Evolutionary conservation across 1,140 invertebrate species (phyloP), one percentile per base, ranked within the genome.

Genomic region (Lineus longissimus): DNA sequence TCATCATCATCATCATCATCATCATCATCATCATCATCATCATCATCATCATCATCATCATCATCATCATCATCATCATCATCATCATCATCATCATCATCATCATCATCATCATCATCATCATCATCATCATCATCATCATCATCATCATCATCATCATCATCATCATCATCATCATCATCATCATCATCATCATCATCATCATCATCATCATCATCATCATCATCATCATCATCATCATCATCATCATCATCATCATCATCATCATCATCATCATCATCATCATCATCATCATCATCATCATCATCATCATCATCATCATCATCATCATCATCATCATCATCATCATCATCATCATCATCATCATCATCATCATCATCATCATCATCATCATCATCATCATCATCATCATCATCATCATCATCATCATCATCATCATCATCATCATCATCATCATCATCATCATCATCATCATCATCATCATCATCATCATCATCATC

Each of bases 21-120:
- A 2, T 65, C 75, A 51, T 76, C 63, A 19, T 69, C 62, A 63
- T 63, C 62, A 61, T 62, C 62, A 63, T 63, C 62, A 63, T 63
- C 60, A 65, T 9, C 27, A 30, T 63, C 22, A 45, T 62, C 59
- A 63, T 23, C 60, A 64, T 64, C 62, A 63, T 63, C 62, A 63
- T 63, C 59, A 63, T 63, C 62, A 63, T 64, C 62, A 63, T 63
- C 62, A 61, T 62, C 62, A 63, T 63, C 62, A 63, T 63, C 60
- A 63, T 63, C 61, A 63, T 62, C 30, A 9, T 9, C 27, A 65
- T 9, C 27, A 30, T 63, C 22, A 45, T 62, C 59, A 63, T 23
- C 60, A 64, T 64, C 62, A 63, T 63, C 62, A 63, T 63, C 59
- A 63, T 63, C 62, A 63, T 64, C 62, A 63, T 63, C 62, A 61